Conservation (phyloP, 2,113 vertebrate genomes). For the Podocnemis expansa region DNA sequence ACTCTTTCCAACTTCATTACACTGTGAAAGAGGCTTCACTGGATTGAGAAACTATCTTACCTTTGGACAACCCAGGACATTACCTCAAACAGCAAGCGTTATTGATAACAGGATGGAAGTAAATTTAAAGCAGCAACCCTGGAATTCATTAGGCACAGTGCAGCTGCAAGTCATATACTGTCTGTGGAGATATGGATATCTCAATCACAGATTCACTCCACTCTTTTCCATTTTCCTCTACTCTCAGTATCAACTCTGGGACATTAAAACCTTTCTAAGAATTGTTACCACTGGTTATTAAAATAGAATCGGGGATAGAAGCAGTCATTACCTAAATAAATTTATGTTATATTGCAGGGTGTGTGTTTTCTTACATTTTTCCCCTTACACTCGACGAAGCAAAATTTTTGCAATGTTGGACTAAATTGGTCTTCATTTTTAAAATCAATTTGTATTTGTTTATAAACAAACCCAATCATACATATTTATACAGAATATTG, state of each 20-base stretch:
- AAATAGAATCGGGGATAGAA: background rate
- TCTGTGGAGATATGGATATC: background rate
- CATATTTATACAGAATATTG: background rate
- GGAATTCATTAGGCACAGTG: background rate
- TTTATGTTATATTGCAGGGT: background rate
- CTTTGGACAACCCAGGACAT: background rate
- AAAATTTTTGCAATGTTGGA: background rate
- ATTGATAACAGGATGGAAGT: background rate
- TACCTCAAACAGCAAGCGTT: background rate
- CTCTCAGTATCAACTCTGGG: background rate
- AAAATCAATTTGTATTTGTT: background rate
- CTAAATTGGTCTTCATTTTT: background rate
- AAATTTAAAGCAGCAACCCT: background rate
- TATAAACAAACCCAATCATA: background rate
- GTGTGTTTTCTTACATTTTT: background rate
- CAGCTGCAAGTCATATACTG: background rate
- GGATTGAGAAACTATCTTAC: background rate
- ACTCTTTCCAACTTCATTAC: background rate
- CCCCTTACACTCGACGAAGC: background rate
- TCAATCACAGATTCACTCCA: background rate
- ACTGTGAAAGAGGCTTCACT: background rate
- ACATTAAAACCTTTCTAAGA: background rate
- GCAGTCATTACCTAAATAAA: background rate
- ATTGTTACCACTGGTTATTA: background rate
- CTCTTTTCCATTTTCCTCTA: background rate